A percentile compares a stretch with the other conserved stretches of the same genome.
phyloP scores from a whole-genome alignment of 2,797 vertebrate species.

The Synanceia verrucosa region DNA sequence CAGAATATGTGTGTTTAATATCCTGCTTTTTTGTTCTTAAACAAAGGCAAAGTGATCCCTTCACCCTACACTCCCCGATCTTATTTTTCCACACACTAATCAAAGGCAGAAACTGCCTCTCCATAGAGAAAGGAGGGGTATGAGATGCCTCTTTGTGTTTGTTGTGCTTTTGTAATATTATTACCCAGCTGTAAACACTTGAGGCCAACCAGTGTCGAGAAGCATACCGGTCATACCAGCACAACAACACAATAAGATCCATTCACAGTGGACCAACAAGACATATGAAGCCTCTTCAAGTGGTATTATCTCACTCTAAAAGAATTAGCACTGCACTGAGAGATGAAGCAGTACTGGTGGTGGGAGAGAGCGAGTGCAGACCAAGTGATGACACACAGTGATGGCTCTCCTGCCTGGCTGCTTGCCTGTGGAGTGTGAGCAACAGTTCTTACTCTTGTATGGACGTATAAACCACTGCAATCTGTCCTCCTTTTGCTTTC shows the following conservation, averaged over 20 bases:
- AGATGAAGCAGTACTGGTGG: conserved; percentile 33
- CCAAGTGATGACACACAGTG: conserved; percentile 48
- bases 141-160: conserved; percentile 10
- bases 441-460: conserved; percentile 46
- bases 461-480: not conserved
- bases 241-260: conserved; percentile 50
- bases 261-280: conserved; percentile 41
- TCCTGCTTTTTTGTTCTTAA: conserved; percentile 18
- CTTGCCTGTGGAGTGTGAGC: not conserved
- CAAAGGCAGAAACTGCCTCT: conserved; percentile 44
- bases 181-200: conserved; percentile 30
- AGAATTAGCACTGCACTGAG: conserved; percentile 50
- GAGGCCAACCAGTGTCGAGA: conserved; percentile 45
- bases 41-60: conserved; percentile 17
- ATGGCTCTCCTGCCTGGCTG: not conserved
- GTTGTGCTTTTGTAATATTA: conserved; percentile 27
- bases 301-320: conserved; percentile 54
- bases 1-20: conserved; percentile 15
- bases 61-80: not conserved
- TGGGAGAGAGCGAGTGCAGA: conserved; percentile 18
- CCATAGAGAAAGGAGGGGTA: not conserved
- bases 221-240: conserved; percentile 65
- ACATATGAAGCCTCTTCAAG: conserved; percentile 38
- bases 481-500: conserved; percentile 5
- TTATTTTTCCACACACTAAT: conserved; percentile 31